Evolutionary conservation across 64 coral and sea anemone species (phyloP), one percentile per base, ranked within the genome.

Genomic region (Stylophora pistillata): DNA sequence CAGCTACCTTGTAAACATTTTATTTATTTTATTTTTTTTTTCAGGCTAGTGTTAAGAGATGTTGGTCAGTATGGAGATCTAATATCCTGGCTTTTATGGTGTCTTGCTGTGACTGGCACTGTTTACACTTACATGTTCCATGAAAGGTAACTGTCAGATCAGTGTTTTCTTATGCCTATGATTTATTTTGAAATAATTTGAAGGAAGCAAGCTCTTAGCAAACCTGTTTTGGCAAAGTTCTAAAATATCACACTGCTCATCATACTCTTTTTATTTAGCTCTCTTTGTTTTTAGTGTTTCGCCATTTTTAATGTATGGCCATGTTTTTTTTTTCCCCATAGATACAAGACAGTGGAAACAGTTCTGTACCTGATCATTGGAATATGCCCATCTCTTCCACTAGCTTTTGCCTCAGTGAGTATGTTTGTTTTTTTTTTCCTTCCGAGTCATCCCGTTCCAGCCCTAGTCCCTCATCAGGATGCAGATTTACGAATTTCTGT

Each of bases 311-410:
- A 26, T 53, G 77, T 80, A 30, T 59, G 37, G 7, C 2, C 55
- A 13, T 9, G 52, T 21, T 69, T 21, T 55, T 66, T 17, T 68
- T 57, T 20, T 21, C 41, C 30, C 88, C 93, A 30, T 72, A 99
- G 97, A 70, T 99, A 99, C 37, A 99, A 99, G 25, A 95, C 78
- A 1, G 21, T 99, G 47, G 97, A 95, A 76, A 99, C 93, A 30
- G 32, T 95, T 53, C 81, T 99, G 27, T 99, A 99, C 79, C 86
- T 99, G 37, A 87, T 99, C 30, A 62, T 99, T 79, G 97, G 97
- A 56, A 94, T 99, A 73, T 79, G 88, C 56, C 97, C 97, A 13
- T 99, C 97, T 13, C 76, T 99, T 26, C 94, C 93, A 15, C 79
- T 99, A 37, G 80, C 78, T 54, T 85, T 95, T 53, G 59, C 84